These are phyloP conservation scores for Tapirus terrestris DNA, from an alignment of 2,113 vertebrate species.

Conservation along the genomic window DNA sequence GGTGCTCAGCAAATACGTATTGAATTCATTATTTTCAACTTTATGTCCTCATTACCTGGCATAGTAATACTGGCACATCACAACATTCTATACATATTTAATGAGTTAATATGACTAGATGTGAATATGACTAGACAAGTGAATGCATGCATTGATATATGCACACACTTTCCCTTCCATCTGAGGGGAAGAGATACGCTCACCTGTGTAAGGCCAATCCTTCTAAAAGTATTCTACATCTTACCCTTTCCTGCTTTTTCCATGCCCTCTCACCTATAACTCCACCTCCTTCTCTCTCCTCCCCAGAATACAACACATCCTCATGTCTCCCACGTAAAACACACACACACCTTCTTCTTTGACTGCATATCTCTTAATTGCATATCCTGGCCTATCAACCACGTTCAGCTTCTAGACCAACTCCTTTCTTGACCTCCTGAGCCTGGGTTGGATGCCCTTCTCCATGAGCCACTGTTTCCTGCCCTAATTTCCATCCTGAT, in stretches of 20 bases:
- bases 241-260: background rate
- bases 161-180: background rate
- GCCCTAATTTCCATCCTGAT: background rate
- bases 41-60: background rate
- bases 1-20: background rate
- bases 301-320: background rate
- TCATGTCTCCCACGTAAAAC: background rate
- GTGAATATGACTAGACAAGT: background rate
- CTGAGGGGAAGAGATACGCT: background rate
- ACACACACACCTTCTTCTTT: background rate
- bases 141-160: background rate
- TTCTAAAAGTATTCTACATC: background rate
- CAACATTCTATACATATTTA: background rate
- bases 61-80: background rate
- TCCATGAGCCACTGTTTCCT: background rate
- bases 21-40: constrained; percentile 43
- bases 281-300: background rate
- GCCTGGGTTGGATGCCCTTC: background rate
- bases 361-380: background rate
- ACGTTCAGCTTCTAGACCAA: background rate
- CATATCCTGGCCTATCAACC: background rate
- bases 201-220: background rate
- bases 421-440: background rate
- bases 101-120: background rate
- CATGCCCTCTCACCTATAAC: background rate